These are phyloP conservation scores for Malthinus flaveolus DNA, from an alignment of 2,888 invertebrate genomes.

Conservation along the genomic window DNA sequence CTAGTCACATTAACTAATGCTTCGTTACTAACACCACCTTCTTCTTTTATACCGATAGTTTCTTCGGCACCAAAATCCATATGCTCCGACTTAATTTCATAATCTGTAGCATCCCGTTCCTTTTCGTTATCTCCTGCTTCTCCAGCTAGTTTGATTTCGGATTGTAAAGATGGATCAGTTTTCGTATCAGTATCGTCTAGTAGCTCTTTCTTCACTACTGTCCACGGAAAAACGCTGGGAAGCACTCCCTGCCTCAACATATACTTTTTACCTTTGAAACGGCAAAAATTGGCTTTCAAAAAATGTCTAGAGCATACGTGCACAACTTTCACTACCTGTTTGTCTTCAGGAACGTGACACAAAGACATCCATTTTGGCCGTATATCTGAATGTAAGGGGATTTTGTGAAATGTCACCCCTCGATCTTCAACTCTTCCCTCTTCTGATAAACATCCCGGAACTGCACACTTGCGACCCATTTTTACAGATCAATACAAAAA, in stretches of 20 bases:
- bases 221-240: conserved; percentile 74
- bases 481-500: conserved; percentile 29
- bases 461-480: conserved; percentile 69
- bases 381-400: conserved; percentile 66
- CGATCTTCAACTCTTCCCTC: conserved; percentile 64
- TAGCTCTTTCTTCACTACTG: conserved; percentile 42
- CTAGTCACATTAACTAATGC: neutral
- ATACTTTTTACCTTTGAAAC: conserved; percentile 70
- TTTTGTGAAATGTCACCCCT: conserved; percentile 77
- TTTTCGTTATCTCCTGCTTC: neutral
- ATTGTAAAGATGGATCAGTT: neutral
- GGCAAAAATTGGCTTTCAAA: conserved; percentile 71
- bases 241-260: conserved; percentile 70
- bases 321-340: conserved; percentile 61
- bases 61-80: neutral
- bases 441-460: conserved; percentile 65
- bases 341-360: conserved; percentile 61
- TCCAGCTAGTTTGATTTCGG: neutral
- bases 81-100: neutral
- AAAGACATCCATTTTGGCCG: conserved; percentile 68
- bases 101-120: neutral
- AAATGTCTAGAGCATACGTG: conserved; percentile 79
- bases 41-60: neutral
- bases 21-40: neutral
- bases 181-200: neutral